phyloP scores from a whole-genome alignment of 1,140 invertebrate genomes.

The Dryas iulia region DNA sequence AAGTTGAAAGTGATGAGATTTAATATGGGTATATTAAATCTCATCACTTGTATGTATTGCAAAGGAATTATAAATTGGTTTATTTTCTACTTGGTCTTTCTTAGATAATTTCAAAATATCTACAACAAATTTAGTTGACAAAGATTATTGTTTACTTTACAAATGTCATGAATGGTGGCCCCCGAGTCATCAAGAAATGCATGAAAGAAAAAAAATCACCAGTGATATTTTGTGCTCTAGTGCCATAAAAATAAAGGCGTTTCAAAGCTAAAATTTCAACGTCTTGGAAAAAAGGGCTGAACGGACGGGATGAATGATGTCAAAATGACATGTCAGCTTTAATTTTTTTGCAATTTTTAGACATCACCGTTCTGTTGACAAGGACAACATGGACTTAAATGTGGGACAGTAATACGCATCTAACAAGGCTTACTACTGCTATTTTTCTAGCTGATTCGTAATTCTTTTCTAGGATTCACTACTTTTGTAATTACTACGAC shows the following conservation, averaged over 20 bases:
- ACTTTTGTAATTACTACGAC: neutral
- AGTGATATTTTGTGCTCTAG: constrained; percentile 30
- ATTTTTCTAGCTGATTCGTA: neutral
- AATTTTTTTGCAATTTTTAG: constrained; percentile 64
- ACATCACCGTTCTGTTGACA: constrained; percentile 23
- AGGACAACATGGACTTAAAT: constrained; percentile 16
- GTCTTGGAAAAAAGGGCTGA: constrained; percentile 55
- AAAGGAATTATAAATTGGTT: neutral
- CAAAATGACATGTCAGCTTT: constrained; percentile 74
- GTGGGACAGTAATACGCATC: neutral
- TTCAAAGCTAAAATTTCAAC: neutral
- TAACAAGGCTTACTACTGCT: neutral
- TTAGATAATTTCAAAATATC: neutral
- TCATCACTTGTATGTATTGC: neutral
- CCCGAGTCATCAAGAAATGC: constrained; percentile 71
- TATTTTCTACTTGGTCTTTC: neutral
- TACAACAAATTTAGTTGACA: constrained; percentile 41
- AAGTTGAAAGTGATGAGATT: too few relatives aligned
- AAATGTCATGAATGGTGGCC: constrained; percentile 73
- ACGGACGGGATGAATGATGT: constrained; percentile 73
- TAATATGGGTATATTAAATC: too few relatives aligned
- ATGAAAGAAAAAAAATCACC: constrained; percentile 53
- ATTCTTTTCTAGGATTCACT: neutral
- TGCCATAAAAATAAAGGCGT: neutral
- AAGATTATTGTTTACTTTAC: constrained; percentile 71